A percentile compares a stretch with the other conserved stretches of the same genome.
These are phyloP conservation scores for Drosophila azteca DNA, from an alignment of 1,140 invertebrate species.

Conservation along the genomic window DNA sequence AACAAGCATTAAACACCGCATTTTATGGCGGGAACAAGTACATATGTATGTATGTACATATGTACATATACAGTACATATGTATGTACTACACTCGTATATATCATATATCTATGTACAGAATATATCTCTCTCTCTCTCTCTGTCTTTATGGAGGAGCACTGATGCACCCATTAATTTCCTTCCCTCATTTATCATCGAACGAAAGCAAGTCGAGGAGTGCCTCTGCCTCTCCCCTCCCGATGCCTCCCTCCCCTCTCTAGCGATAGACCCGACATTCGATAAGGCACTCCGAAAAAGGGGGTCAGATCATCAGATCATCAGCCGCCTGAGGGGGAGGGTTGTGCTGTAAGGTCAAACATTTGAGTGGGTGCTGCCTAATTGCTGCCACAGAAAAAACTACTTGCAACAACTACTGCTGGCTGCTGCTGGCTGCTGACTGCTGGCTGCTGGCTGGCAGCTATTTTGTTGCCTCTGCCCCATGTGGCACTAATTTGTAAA, in stretches of 20 bases:
- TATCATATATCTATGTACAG: too few relatives aligned
- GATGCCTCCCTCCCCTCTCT: neutral
- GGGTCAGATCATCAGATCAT: conserved; percentile 27
- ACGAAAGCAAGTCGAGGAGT: too few relatives aligned
- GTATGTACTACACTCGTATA: too few relatives aligned
- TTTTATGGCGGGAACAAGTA: too few relatives aligned
- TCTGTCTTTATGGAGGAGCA: too few relatives aligned
- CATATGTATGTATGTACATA: too few relatives aligned
- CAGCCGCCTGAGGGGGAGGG: conserved; percentile 21
- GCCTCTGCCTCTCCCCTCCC: neutral
- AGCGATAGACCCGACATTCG: too few relatives aligned
- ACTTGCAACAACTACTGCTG: conserved; percentile 17
- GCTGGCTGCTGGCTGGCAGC: conserved; percentile 1
- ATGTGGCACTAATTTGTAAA: conserved; percentile 82
- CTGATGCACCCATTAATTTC: too few relatives aligned
- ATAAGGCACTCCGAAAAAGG: conserved; percentile 29
- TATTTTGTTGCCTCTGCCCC: conserved; percentile 39
- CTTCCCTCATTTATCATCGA: too few relatives aligned
- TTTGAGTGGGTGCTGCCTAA: conserved; percentile 66
- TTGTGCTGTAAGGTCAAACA: conserved; percentile 26
- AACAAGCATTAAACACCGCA: too few relatives aligned
- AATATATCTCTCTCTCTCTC: too few relatives aligned
- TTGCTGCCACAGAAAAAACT: conserved; percentile 32
- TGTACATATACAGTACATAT: too few relatives aligned
- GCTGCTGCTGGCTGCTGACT: neutral